These are phyloP conservation scores for Pandion haliaetus DNA, from an alignment of 2,113 vertebrate species.

Conservation along the genomic window DNA sequence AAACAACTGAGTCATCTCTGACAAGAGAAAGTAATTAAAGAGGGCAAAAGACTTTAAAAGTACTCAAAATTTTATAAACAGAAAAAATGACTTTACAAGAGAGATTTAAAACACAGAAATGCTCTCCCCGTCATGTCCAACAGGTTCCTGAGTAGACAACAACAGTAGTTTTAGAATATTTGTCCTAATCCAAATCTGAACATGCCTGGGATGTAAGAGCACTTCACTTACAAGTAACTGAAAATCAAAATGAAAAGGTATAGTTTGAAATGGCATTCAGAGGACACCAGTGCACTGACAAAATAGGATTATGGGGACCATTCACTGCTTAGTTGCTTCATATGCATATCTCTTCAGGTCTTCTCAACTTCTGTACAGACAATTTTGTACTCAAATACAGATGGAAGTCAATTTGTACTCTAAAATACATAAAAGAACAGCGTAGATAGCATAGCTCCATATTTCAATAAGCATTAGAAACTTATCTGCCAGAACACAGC, in stretches of 20 bases:
- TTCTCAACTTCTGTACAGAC: background rate
- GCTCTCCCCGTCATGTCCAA: background rate
- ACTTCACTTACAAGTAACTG: background rate
- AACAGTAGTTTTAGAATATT: background rate
- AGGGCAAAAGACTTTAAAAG: background rate
- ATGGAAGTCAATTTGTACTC: background rate
- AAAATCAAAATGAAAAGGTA: background rate
- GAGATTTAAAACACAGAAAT: background rate
- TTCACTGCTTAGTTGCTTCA: background rate
- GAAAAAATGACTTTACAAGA: background rate
- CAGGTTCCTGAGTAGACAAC: background rate
- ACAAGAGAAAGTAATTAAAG: background rate
- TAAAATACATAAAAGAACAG: background rate
- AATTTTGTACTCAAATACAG: background rate
- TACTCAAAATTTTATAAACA: background rate
- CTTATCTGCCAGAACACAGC: background rate
- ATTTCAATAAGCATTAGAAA: background rate
- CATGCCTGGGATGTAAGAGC: background rate
- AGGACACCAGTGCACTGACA: background rate
- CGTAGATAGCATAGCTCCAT: background rate
- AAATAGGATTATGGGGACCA: background rate
- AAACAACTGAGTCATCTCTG: background rate
- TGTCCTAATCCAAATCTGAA: background rate
- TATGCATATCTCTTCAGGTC: background rate
- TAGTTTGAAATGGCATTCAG: background rate